Evolutionary conservation across 1,140 invertebrate genomes (phyloP), one percentile per base, ranked within the genome.

Genomic region (Lethrus apterus): DNA sequence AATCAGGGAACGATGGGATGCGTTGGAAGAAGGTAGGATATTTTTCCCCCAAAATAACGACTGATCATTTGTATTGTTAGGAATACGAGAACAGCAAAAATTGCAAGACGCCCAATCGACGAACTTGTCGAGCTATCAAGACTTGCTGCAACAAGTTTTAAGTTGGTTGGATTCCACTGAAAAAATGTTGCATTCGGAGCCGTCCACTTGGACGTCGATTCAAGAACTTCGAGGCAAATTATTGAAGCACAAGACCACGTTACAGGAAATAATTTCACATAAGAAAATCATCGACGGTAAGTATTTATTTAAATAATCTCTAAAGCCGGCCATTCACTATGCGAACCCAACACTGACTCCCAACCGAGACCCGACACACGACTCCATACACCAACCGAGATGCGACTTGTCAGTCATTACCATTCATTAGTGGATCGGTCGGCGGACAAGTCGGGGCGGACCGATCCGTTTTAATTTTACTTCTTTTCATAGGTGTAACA

Each of bases 101-200:
- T 79, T 79, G 49, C 83, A 89, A 51, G 89, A 93, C 57, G 80
- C 82, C 20, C 86, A 92, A 56, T 83, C 82, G 5, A 73, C 91
- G 20, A 86, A 91, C 59, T 83, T 86, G 75, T 80, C 81, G 2
- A 86, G 78, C 59, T 93, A 89, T 61, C 84, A 90, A 65, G 90
- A 93, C 53, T 85, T 83, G 29, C 65, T 92, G 1, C 81, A 86
- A 48, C 86, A 92, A 61, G 84, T 83, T 17, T 62, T 85, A 2
- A 75, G 83, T 13, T 97, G 93, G 92, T 69, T 97, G 51, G 83
- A 89, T 54, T 78, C 82, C 32, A 87, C 89, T 66, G 92, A 95
- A 66, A 84, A 89, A 60, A 70, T 78, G 1, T 65, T 92, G 10
- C 78, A 84, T 62, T 73, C 78, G 26, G 88, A 93, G 62, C 73